These are phyloP conservation scores for Pseudolaguvia tuberculata DNA, from an alignment of 2,113 vertebrate genomes.

Conservation along the genomic window DNA sequence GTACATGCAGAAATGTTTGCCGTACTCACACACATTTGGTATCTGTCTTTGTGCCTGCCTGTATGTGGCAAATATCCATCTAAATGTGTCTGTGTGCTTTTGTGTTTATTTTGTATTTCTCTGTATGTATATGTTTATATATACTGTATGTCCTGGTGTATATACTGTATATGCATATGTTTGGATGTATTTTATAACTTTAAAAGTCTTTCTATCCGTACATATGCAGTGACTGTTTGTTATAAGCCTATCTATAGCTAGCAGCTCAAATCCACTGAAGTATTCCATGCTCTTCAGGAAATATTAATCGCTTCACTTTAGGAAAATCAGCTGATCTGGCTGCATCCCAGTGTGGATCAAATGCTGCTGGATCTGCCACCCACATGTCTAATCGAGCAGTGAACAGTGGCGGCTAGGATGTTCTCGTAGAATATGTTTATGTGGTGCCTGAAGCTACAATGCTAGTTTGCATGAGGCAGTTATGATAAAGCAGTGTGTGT, in stretches of 20 bases:
- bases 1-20: constrained; percentile 20
- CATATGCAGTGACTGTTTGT: neutral
- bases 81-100: no score
- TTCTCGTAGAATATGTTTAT: neutral
- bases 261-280: neutral
- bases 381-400: neutral
- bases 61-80: neutral
- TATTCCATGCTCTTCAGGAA: constrained; percentile 35
- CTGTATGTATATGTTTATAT: neutral
- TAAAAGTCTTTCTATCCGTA: neutral
- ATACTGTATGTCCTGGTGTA: no score
- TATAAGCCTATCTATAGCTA: no score
- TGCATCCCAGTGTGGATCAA: neutral
- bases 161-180: no score
- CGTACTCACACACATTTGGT: constrained; percentile 22
- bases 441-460: neutral
- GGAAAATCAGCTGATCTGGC: constrained; percentile 29
- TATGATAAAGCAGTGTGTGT: neutral
- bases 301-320: constrained; percentile 22
- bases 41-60: neutral
- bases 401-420: neutral
- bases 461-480: constrained; percentile 11
- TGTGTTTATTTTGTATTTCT: no score
- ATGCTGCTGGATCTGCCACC: neutral
- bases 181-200: no score